Percentiles rank a stretch among this genome's conserved stretches.
Evolutionary conservation across 2,797 vertebrate species (phyloP).

Genomic region (Anableps anableps): DNA sequence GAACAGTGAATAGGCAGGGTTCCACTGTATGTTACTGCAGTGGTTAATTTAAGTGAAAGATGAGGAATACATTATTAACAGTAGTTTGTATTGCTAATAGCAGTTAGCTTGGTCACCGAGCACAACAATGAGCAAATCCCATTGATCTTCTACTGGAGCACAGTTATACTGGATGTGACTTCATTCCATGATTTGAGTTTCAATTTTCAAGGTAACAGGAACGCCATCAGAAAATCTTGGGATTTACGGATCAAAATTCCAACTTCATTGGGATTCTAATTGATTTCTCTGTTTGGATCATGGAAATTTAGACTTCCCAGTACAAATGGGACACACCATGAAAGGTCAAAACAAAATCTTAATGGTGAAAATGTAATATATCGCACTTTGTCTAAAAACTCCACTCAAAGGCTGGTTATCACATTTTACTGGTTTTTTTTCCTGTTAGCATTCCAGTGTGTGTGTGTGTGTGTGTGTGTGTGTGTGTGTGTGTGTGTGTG

Average conservation of each 20-base stretch:
- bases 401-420: background rate
- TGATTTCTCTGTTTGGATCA: background rate
- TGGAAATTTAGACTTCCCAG: background rate
- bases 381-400: background rate
- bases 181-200: background rate
- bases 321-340: background rate
- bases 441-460: too few relatives aligned
- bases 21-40: too few relatives aligned
- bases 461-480: background rate
- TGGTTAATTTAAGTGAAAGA: background rate
- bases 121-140: background rate
- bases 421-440: background rate
- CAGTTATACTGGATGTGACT: background rate
- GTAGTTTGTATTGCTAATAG: background rate
- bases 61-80: background rate
- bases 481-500: background rate
- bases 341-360: background rate
- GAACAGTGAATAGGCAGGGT: too few relatives aligned
- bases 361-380: background rate
- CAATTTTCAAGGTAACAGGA: background rate
- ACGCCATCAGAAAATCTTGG: background rate
- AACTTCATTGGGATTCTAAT: background rate
- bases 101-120: background rate
- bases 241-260: background rate
- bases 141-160: background rate